A percentile compares a stretch with the other conserved stretches of the same genome.
Conservation (phyloP, 2,888 invertebrate species). For the Sylvicola fuscatus region DNA sequence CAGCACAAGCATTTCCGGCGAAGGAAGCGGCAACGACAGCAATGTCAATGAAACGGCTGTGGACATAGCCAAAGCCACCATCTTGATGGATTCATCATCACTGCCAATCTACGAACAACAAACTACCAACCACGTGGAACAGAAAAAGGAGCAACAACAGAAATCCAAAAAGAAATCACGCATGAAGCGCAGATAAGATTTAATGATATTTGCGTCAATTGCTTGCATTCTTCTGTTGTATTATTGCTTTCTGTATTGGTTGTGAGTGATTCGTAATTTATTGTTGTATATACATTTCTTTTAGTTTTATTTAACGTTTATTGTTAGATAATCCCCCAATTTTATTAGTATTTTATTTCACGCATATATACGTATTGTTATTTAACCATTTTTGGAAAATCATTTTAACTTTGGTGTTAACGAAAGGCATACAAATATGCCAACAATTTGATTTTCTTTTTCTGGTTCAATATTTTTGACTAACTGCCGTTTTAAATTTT, state of each 20-base stretch:
- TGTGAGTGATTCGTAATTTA: conserved; percentile 9
- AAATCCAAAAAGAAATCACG: conserved; percentile 24
- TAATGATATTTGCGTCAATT: conserved; percentile 25
- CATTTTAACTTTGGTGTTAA: too few species aligned
- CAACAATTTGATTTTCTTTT: too few species aligned
- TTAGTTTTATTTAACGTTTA: conserved; percentile 4
- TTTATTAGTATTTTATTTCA: background rate
- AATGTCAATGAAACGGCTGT: conserved; percentile 5
- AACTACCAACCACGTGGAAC: conserved; percentile 5
- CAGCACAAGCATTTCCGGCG: background rate
- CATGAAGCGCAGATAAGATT: conserved; percentile 27
- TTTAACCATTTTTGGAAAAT: too few species aligned
- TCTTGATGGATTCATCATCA: conserved; percentile 2
- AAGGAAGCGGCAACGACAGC: background rate
- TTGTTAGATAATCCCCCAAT: background rate
- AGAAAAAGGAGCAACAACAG: conserved; percentile 11
- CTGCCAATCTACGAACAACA: conserved; percentile 4
- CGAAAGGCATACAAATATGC: too few species aligned
- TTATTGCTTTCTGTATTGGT: background rate
- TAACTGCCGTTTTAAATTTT: too few species aligned
- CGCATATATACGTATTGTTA: too few species aligned
- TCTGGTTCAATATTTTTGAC: too few species aligned
- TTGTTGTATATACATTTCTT: conserved; percentile 22
- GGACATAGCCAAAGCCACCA: conserved; percentile 6
- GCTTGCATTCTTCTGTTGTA: conserved; percentile 20